These are phyloP conservation scores for Sinodicranocentrus sp. DNA, from an alignment of 2,888 invertebrate genomes.

Conservation along the genomic window DNA sequence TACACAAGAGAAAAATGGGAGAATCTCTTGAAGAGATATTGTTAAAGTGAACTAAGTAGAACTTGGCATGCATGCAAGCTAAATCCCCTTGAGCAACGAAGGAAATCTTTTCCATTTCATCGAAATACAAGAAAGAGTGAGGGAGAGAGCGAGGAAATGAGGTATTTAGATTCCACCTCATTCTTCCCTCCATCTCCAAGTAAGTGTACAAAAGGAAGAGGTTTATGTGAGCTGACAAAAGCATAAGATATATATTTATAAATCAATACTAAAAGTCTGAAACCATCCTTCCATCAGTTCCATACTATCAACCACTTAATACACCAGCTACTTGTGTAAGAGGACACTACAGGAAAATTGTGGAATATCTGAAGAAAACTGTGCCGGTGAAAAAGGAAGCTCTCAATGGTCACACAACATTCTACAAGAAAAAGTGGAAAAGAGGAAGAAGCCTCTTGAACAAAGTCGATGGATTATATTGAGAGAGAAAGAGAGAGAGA, in stretches of 20 bases:
- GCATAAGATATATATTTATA: slow-evolving; percentile 66
- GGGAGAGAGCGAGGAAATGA: slow-evolving; percentile 53
- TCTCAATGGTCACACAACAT: slow-evolving; percentile 54
- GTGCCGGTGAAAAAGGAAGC: slow-evolving; percentile 57
- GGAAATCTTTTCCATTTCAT: slow-evolving; percentile 63
- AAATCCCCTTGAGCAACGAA: slow-evolving; percentile 65
- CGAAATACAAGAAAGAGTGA: slow-evolving; percentile 22
- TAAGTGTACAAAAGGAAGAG: slow-evolving; percentile 2
- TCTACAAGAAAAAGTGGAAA: slow-evolving; percentile 18
- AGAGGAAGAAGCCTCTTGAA: slow-evolving; percentile 51
- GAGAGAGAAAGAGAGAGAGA: slow-evolving; percentile 52
- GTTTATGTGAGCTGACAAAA: slow-evolving; percentile 66
- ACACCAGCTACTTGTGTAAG: neutral
- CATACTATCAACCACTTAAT: slow-evolving; percentile 8
- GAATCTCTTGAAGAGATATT: slow-evolving; percentile 7
- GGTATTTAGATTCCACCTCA: slow-evolving; percentile 70
- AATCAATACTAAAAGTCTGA: no score
- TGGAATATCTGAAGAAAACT: slow-evolving; percentile 37
- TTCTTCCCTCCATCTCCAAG: slow-evolving; percentile 28
- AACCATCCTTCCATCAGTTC: slow-evolving; percentile 50
- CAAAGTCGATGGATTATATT: slow-evolving; percentile 61
- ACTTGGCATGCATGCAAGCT: slow-evolving; percentile 65
- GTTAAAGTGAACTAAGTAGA: slow-evolving; percentile 49
- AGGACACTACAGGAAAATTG: slow-evolving; percentile 26
- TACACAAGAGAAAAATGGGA: no score